Base-by-base conservation (phyloP, 2,888 invertebrate species). In the Aleiodes alternator region DNA sequence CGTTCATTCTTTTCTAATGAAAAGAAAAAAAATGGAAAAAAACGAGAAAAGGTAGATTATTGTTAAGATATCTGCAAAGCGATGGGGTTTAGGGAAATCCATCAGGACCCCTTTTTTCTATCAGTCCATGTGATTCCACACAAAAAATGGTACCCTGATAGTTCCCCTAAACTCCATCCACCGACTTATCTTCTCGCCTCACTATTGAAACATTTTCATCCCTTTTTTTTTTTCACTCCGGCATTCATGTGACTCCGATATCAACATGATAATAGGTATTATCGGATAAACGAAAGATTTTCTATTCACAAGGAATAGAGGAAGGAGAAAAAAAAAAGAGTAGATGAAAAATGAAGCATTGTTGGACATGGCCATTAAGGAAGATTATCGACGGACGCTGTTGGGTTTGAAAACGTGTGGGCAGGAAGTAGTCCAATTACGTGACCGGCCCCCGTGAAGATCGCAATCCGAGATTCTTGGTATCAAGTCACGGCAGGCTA, bases 391-490 rank as follows among this genome's bases (percentile, higher is more conserved):
- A 53, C 69, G 53, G 51, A 69, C 51, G 69, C 48, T 12, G 31
- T 64, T 64, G 64, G 69, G 57, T 34, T 43, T 68, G 57, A 53
- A 72, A 72, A 72, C 68, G 68, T 68, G 68, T 68, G 68, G 64
- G 66, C 68, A 71, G 75, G 75, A 75, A 75, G 75, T 72, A 71
- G 64, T 72, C 59, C 75, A 75, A 72, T 75, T 75, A 75, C 68
- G 51, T 64, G 56, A 66, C 56, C 68, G 29, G 56, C 56, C 51
- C 64, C 56, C 68, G 66, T 75, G 71, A 75, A 68, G 75, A 75
- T 75, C 57, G 29, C n/a, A 51, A 71, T 66, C 71, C 64, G 55
- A 68, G 71, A 75, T 71, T 66, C 34, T 48, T 48, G n/a, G 57
- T 68, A 72, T 69, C 57, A 72, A 38, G 70, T 72, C 75, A 75